Percentiles rank a stretch among this genome's conserved stretches.
Conservation (phyloP, 2,113 vertebrate genomes). For the Lampris megalopsis region DNA sequence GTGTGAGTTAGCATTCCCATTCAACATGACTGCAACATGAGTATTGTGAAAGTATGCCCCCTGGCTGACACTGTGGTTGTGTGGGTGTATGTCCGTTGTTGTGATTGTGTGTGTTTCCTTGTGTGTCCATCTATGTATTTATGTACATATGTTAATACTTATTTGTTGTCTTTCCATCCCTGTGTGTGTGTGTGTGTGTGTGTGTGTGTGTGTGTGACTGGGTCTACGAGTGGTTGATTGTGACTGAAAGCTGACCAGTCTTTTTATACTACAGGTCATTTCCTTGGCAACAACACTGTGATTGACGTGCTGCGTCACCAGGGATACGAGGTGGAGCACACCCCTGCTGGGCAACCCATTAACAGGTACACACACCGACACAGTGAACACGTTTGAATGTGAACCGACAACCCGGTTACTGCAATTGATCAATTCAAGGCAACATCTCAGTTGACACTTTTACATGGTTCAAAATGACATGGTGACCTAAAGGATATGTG, state of each 20-base stretch:
- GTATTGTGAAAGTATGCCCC: background rate
- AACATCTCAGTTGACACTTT: too few species aligned
- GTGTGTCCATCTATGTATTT: background rate
- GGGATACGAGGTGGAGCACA: constrained; percentile 90
- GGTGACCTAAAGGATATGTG: too few species aligned
- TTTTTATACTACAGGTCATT: constrained; percentile 85
- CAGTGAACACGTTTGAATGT: background rate
- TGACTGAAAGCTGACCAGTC: constrained; percentile 35
- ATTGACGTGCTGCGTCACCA: constrained; percentile 89
- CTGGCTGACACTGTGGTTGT: background rate
- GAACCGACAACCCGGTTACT: too few species aligned
- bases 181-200: background rate
- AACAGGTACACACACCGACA: constrained; percentile 81
- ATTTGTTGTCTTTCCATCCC: background rate
- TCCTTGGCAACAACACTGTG: constrained; percentile 93
- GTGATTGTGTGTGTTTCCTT: background rate
- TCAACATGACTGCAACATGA: background rate
- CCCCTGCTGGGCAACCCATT: constrained; percentile 86
- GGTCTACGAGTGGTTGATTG: constrained; percentile 7
- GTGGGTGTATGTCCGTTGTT: background rate
- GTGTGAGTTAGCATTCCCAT: background rate
- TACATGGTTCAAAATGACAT: too few species aligned
- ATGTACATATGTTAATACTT: background rate
- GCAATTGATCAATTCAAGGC: too few species aligned
- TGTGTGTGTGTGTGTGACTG: background rate